Base-by-base conservation (phyloP, 2,113 vertebrate species). In the Pteruthius melanotis region DNA sequence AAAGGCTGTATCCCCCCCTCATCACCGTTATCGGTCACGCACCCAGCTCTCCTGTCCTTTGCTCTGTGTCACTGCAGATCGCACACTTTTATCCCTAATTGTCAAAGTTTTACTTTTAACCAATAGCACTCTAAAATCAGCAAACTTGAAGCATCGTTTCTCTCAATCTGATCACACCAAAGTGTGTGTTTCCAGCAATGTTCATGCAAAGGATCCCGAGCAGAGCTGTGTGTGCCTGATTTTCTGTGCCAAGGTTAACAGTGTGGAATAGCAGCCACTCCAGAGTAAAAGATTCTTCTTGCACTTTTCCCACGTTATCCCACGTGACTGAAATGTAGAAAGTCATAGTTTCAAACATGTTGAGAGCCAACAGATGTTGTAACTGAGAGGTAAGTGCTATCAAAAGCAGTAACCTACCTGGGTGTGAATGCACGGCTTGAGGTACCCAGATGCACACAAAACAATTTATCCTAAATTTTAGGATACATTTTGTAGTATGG, bases 171-270 rank as follows among this genome's bases (percentile, higher is more conserved):
- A 95, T 87, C 30, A 42, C 78, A 79, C 57, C 74, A 70, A 72
- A 94, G 70, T 11, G 28, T 63, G 28, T 84, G n/a, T 95, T 94
- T 72, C 44, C 37, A 89, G 81, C 87, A 72, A n/a, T 39, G 27
- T 76, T 87, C 74, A 47, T 57, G 78, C 53, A 85, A 61, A 93
- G 59, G 53, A 76, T 95, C 49, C 61, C 0, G 0, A 61, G 68
- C 70, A 87, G 66, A 95, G 63, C 12, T 39, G 54, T 28, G 33
- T 3, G 23, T 31, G 40, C 82, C 54, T 93, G 53, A n/a, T 83
- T 87, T 90, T 83, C 74, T 66, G 35, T 81, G 68, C 80, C 78
- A 80, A 92, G 50, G 77, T 92, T 83, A 89, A 83, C 69, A 61
- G 50, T 33, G 42, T 64, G 75, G 84, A 79, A 69, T 40, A 79